These are phyloP conservation scores for Acrocephalus arundinaceus DNA, from an alignment of 2,113 vertebrate genomes.

Conservation along the genomic window DNA sequence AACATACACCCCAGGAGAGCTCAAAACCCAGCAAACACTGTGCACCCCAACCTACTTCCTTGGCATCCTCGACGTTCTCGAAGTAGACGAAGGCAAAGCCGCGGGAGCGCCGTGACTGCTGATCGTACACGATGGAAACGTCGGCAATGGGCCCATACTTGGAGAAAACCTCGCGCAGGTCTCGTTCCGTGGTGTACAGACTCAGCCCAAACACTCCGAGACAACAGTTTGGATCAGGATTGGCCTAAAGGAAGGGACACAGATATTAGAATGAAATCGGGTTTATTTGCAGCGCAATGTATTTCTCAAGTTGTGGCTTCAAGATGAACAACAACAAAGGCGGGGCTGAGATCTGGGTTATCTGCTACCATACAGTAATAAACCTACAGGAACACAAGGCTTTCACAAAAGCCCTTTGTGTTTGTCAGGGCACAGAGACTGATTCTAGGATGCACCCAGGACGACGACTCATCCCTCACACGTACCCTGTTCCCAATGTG, in stretches of 20 bases:
- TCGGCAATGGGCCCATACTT: slow-evolving; percentile 92
- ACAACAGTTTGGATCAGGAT: slow-evolving; percentile 94
- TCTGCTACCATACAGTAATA: neutral
- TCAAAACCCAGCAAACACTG: neutral
- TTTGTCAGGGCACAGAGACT: neutral
- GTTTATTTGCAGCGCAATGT: neutral
- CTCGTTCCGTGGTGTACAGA: slow-evolving; percentile 92
- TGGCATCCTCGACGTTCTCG: slow-evolving; percentile 89
- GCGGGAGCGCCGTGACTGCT: slow-evolving; percentile 92
- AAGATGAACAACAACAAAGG: neutral
- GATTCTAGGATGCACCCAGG: neutral
- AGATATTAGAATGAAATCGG: neutral
- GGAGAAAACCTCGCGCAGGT: slow-evolving; percentile 93
- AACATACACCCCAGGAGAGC: neutral
- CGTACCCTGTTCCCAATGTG: slow-evolving; percentile 92
- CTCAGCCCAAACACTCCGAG: slow-evolving; percentile 96
- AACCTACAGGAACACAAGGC: neutral
- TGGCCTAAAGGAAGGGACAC: slow-evolving; percentile 75
- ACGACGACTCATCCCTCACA: accelerated
- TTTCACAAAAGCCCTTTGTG: neutral
- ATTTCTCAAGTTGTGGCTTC: neutral
- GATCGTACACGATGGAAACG: slow-evolving; percentile 93
- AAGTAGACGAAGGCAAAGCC: slow-evolving; percentile 97
- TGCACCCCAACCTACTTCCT: slow-evolving; percentile 79
- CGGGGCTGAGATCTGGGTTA: neutral